Evolutionary conservation across 2,113 vertebrate species (phyloP).

Genomic region (Garra rufa): DNA sequence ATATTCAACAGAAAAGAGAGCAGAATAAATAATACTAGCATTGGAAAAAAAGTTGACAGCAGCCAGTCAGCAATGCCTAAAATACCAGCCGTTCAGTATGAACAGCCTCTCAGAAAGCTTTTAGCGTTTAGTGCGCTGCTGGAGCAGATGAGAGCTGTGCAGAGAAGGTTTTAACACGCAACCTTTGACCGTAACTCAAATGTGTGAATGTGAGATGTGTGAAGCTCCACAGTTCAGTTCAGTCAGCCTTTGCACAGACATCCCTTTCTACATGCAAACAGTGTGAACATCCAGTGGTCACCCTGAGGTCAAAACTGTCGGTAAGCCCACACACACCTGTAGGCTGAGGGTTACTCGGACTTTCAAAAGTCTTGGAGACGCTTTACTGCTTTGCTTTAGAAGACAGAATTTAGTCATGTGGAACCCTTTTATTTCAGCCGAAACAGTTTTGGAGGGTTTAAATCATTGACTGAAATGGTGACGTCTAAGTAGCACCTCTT

Average conservation of each 20-base stretch:
- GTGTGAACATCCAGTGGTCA: background rate
- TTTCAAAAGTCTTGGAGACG: background rate
- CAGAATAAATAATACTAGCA: slow-evolving; percentile 30
- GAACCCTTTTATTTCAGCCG: no score
- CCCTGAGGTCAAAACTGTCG: background rate
- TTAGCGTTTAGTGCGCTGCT: background rate
- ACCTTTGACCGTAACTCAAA: background rate
- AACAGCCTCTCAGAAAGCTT: slow-evolving; percentile 27
- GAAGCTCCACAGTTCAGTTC: slow-evolving; percentile 5
- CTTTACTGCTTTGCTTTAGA: background rate
- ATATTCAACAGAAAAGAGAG: background rate
- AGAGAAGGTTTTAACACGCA: background rate
- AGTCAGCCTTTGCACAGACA: background rate
- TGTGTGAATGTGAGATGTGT: background rate
- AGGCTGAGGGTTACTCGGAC: background rate
- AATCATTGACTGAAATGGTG: no score
- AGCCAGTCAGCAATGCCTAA: slow-evolving; percentile 10
- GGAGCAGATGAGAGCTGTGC: background rate
- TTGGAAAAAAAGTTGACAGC: background rate
- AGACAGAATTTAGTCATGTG: no score
- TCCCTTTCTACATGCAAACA: background rate
- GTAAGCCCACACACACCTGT: background rate
- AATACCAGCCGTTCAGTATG: background rate
- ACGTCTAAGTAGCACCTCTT: no score
- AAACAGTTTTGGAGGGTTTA: no score